A percentile compares a stretch with the other conserved stretches of the same genome.
Evolutionary conservation across 2,113 vertebrate genomes (phyloP).

Genomic region (Chamaea fasciata): DNA sequence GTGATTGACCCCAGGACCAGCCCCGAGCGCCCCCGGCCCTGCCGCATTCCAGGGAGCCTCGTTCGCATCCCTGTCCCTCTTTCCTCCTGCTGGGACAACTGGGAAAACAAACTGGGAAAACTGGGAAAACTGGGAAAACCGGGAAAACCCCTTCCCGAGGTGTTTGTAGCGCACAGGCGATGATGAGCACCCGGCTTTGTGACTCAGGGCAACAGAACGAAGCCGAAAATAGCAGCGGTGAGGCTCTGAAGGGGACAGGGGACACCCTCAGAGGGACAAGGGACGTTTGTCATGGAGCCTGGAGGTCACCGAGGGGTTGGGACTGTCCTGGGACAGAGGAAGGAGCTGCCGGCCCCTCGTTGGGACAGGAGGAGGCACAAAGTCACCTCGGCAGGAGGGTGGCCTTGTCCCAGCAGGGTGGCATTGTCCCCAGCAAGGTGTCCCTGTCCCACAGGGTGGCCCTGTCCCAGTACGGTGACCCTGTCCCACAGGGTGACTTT

Average conservation of each 20-base stretch:
- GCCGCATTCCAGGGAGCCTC: not conserved
- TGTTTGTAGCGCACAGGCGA: accelerated
- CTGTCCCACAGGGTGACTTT: too few relatives aligned
- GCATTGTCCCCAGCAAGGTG: not conserved
- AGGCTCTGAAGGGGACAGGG: not conserved
- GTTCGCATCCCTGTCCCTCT: accelerated
- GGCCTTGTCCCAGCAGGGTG: not conserved
- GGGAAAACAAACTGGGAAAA: not conserved
- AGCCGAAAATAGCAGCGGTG: not conserved
- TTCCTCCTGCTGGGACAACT: not conserved
- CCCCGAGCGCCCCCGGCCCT: not conserved
- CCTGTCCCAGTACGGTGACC: too few relatives aligned
- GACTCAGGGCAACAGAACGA: accelerated
- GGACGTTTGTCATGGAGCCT: not conserved
- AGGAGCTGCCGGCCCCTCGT: not conserved
- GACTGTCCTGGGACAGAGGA: not conserved
- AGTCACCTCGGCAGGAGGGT: not conserved
- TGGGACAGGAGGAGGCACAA: not conserved
- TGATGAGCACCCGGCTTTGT: accelerated
- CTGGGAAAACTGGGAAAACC: not conserved
- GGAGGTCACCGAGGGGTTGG: accelerated
- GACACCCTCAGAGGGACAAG: accelerated
- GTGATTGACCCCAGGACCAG: not conserved
- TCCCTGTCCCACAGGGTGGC: not conserved
- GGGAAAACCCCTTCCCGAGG: not conserved